A percentile compares a stretch with the other conserved stretches of the same genome.
Conservation (phyloP, 2,797 vertebrate genomes). For the Pogoniulus pusillus region DNA sequence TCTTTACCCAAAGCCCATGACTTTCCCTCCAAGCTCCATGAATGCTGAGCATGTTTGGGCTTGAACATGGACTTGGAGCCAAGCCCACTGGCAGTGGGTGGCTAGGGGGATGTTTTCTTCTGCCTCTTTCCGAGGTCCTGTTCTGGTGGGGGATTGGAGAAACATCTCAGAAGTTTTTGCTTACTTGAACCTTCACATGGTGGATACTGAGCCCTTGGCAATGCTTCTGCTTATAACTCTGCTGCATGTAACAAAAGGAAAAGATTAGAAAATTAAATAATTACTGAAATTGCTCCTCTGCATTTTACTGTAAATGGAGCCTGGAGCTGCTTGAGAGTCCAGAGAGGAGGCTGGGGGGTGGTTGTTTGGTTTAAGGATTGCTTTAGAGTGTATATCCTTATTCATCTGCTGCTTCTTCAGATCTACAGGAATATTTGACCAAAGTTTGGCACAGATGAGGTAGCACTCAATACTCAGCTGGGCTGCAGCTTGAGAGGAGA, state of each 20-base stretch:
- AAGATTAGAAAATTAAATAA: background rate
- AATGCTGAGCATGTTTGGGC: background rate
- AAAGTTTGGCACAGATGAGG: background rate
- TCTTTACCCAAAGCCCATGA: background rate
- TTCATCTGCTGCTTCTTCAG: background rate
- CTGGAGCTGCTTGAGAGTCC: background rate
- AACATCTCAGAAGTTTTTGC: background rate
- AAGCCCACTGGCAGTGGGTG: background rate
- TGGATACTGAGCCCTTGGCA: background rate
- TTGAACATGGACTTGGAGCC: background rate
- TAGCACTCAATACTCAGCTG: background rate
- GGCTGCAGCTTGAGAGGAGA: background rate
- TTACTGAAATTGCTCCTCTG: background rate
- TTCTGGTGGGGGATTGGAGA: background rate
- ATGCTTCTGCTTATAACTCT: background rate
- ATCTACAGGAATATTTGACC: background rate
- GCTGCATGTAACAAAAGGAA: background rate
- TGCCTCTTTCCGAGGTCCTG: background rate
- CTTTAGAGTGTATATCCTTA: background rate
- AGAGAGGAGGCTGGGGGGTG: background rate
- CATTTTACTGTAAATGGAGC: background rate
- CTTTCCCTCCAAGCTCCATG: background rate
- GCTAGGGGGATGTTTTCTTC: background rate
- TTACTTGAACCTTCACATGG: background rate
- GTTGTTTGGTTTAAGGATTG: background rate